Percentiles rank a stretch among this genome's conserved stretches.
Evolutionary conservation across 2,888 invertebrate species (phyloP).

Genomic region (Druceiella hillmani): DNA sequence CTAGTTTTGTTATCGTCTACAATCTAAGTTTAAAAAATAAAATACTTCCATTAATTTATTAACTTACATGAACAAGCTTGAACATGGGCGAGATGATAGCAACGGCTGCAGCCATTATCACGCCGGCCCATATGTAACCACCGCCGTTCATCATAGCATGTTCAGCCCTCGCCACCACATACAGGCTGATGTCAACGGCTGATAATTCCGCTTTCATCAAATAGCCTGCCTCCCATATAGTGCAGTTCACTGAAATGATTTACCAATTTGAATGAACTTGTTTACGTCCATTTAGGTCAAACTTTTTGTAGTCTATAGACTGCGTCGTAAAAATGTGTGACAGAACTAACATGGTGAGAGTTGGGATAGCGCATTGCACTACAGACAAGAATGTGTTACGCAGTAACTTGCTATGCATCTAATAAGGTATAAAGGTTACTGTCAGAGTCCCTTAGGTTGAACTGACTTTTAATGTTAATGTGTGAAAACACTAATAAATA

Average conservation of each 20-base stretch:
- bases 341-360: too few species aligned
- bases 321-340: too few species aligned
- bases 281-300: too few species aligned
- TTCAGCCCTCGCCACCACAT: constrained; percentile 89
- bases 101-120: constrained; percentile 38
- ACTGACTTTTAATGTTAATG: too few species aligned
- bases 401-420: too few species aligned
- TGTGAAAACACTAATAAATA: too few species aligned
- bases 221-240: constrained; percentile 89
- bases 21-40: background rate
- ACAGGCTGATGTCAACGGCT: constrained; percentile 90
- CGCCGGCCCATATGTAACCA: constrained; percentile 34
- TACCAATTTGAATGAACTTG: constrained; percentile 2
- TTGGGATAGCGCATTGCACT: too few species aligned
- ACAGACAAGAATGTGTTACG: too few species aligned
- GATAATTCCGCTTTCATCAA: constrained; percentile 90
- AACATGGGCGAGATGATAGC: constrained; percentile 35
- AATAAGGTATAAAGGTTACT: too few species aligned
- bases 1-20: too few species aligned
- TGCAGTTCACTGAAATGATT: constrained; percentile 73
- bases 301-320: too few species aligned
- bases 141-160: constrained; percentile 42
- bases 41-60: background rate
- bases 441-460: too few species aligned
- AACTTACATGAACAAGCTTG: constrained; percentile 37